Percentiles rank a stretch among this genome's conserved stretches.
Conservation (phyloP, 2,113 vertebrate species). For the Ovis aries region ARS-UI_Ramb_v3.0 NC_056059.1:100836501-100837000, state of each 20-base stretch:
- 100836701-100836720: neutral
- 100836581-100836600: neutral
- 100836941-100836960: neutral
- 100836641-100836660: neutral
- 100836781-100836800: neutral
- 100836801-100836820: neutral
- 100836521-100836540: neutral
- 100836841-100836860: neutral
- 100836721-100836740: neutral
- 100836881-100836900: neutral
- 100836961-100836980: neutral
- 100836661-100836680: neutral
- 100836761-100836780: neutral
- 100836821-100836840: neutral
- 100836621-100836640: neutral
- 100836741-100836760: neutral
- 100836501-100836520: neutral
- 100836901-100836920: neutral
- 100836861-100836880: neutral
- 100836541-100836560: neutral
- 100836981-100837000: neutral
- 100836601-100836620: neutral
- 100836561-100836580: neutral
- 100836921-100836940: neutral
- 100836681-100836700: neutral